Evolutionary conservation across 2,113 vertebrate species (phyloP), one percentile per base, ranked within the genome.

Genomic region (Gasterosteus aculeatus): DNA sequence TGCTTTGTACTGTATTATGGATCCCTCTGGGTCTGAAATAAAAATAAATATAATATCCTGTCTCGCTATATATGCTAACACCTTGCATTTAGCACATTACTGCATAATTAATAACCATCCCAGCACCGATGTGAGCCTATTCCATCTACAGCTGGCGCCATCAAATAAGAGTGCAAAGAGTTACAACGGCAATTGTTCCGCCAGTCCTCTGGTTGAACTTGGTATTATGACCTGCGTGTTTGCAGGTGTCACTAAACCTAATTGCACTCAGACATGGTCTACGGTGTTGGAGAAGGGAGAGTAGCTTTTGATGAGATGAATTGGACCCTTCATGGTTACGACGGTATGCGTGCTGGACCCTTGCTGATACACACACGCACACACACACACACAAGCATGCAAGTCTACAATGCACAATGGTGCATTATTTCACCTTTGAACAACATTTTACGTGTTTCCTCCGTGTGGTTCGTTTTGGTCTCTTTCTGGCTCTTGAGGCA

Each of bases 181-280:
- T 68, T 71, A 10, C 35, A 61, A 39, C n/a, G 54, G 57, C 69
- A 64, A 54, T 33, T 33, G 41, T 35, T 46, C 15, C 26, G 61
- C 44, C 42, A 51, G 61, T 57, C 46, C 42, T 78, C 33, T 4
- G 63, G 66, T 66, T 85, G 84, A 80, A 82, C 49, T 86, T 33
- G 62, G 60, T 84, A 90, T 90, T 5, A 86, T 81, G 57, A 16
- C 66, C 47, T 57, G 57, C 15, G 16, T 75, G 67, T 68, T 58
- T 29, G 71, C 71, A 71, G 11, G 58, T 87, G 75, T 65, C 75
- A 69, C 35, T 70, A 26, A 66, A 51, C 57, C 72, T 73, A 42
- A 51, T 19, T 85, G 78, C 69, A 81, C 79, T 67, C 59, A 61
- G 68, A 65, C 64, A 26, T 35, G 47, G 29, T 7, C 10, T 78